Evolutionary conservation across 2,888 invertebrate species (phyloP), one percentile per base, ranked within the genome.

Genomic region (Ophioninae sp.): DNA sequence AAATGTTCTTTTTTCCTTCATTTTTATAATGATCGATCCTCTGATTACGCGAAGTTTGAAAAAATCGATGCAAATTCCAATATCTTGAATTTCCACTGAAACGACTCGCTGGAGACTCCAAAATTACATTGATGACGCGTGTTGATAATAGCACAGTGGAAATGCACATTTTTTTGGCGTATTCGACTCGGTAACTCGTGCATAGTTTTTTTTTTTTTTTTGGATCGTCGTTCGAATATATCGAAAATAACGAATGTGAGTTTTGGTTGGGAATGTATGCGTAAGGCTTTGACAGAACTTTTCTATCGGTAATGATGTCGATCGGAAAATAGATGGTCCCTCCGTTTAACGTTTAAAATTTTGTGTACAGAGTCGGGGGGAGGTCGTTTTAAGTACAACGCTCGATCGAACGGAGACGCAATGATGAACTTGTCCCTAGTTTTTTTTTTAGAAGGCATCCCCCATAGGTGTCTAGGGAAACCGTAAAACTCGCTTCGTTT

Each of bases 301-400:
- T 59, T 69, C 41, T 17, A 44, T 67, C 73, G 67, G 23, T 56
- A 41, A 77, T 68, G n/a, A 59, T 77, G 73, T 77, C 74, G 64
- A 75, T 78, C 69, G 63, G 73, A 78, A 30, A 30, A 64, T 79
- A 68, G 58, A 61, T 84, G 84, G 81, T 87, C 84, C 86, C 85
- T 85, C 85, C 76, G 69, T 81, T 56, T 59, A 76, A 68, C 58
- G 41, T 72, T 23, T 59, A 63, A 58, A 74, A 81, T 79, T 51
- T 74, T 61, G 56, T 63, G 61, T 82, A 77, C 65, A 44, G 51
- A 58, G 73, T 81, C 72, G 75, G 79, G 22, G 83, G 78, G 79
- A 30, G 30, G 30, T 67, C 84, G 78, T 65, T 83, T 89, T 89
- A 89, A 89, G 88, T 89, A 89, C 88, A 81, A 85, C 82, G 77